phyloP scores from a whole-genome alignment of 2,113 vertebrate genomes.

The Campylomormyrus tamandua region DNA sequence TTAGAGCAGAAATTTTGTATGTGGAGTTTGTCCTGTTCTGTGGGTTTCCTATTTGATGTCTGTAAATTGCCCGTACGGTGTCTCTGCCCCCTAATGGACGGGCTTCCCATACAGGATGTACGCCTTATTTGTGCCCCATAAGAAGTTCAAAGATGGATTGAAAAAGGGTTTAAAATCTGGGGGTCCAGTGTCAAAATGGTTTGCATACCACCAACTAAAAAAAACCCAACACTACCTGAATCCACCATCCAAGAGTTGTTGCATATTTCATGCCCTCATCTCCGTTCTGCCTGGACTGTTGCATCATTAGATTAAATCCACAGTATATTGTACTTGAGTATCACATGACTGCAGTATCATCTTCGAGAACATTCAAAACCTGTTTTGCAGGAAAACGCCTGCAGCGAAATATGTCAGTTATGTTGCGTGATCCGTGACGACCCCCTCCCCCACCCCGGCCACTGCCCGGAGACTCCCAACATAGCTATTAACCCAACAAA shows the following conservation, averaged over 20 bases:
- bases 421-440: background rate
- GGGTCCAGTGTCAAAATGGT: background rate
- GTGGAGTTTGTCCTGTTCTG: background rate
- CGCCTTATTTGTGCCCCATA: background rate
- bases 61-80: background rate
- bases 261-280: background rate
- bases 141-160: background rate
- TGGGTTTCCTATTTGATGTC: background rate
- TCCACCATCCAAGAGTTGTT: background rate
- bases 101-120: background rate
- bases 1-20: background rate
- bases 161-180: background rate
- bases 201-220: background rate
- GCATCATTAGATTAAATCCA: background rate
- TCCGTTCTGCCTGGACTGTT: background rate
- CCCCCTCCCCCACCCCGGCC: background rate
- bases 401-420: background rate
- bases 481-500: background rate
- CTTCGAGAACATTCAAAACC: background rate
- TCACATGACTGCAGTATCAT: background rate
- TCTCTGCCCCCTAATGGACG: background rate
- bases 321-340: background rate
- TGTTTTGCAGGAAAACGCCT: conserved; percentile 5
- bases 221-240: background rate
- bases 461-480: background rate